A percentile compares a stretch with the other conserved stretches of the same genome.
phyloP scores from a whole-genome alignment of 2,113 vertebrate species.

The Ophthalmolycus amberensis region DNA sequence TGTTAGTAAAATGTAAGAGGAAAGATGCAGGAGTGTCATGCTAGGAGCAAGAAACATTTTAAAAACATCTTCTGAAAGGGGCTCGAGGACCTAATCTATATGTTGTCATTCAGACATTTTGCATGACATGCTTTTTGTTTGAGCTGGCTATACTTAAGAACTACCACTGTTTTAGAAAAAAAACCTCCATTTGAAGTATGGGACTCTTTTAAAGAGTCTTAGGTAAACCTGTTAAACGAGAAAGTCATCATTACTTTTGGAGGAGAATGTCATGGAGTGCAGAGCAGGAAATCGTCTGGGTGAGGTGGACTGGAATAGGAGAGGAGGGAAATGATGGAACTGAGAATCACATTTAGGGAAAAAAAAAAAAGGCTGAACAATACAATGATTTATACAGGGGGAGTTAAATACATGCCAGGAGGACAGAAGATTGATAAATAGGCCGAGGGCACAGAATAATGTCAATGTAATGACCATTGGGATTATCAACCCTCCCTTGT shows the following conservation, averaged over 20 bases:
- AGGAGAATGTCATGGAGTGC: neutral
- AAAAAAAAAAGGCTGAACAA: constrained; percentile 9
- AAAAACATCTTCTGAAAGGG: neutral
- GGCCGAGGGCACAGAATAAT: constrained; percentile 13
- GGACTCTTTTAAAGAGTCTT: neutral
- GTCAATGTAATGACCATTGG: constrained; percentile 6
- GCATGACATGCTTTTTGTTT: neutral
- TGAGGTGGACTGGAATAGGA: neutral
- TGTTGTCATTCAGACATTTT: neutral
- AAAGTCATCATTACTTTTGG: constrained; percentile 17
- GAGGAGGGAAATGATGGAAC: constrained; percentile 30
- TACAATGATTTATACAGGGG: constrained; percentile 9
- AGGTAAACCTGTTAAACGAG: constrained; percentile 13
- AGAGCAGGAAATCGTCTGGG: constrained; percentile 13
- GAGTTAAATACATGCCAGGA: neutral
- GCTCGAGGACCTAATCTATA: neutral
- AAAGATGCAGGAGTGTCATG: too few species aligned
- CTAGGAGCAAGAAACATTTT: too few species aligned
- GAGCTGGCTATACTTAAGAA: neutral
- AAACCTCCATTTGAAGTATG: neutral
- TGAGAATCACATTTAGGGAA: neutral
- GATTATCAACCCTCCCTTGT: neutral
- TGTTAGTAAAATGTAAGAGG: too few species aligned
- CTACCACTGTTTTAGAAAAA: neutral
- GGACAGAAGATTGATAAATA: constrained; percentile 22